These are phyloP conservation scores for Glyptemys insculpta DNA, from an alignment of 2,797 vertebrate species.

Conservation along the genomic window DNA sequence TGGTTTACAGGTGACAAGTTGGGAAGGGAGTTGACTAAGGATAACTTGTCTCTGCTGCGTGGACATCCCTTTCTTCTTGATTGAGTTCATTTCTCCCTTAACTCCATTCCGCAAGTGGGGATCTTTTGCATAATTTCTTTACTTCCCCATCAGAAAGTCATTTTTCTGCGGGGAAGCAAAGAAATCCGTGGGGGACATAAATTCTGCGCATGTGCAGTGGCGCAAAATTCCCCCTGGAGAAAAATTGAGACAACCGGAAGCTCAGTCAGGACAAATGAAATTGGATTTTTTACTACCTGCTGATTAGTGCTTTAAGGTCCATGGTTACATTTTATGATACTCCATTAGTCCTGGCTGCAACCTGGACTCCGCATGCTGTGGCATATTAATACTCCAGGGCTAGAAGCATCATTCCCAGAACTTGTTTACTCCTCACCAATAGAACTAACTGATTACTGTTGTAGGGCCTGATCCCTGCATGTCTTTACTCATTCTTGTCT, in stretches of 20 bases:
- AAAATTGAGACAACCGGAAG: background rate
- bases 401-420: background rate
- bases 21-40: background rate
- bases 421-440: background rate
- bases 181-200: too few species aligned
- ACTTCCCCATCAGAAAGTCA: too few species aligned
- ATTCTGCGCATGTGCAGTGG: too few species aligned
- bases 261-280: rapidly evolving
- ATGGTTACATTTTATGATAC: background rate
- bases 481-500: background rate
- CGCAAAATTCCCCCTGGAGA: too few species aligned
- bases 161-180: too few species aligned
- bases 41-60: background rate
- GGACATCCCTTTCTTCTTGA: background rate
- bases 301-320: background rate
- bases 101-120: background rate
- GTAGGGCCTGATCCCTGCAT: background rate
- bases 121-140: conserved; percentile 9
- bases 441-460: background rate
- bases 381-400: background rate
- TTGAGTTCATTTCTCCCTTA: background rate
- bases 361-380: background rate
- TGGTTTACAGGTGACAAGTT: background rate
- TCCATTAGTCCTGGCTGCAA: background rate
- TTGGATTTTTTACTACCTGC: background rate